These are phyloP conservation scores for Dichetophora obliterata DNA, from an alignment of 2,888 invertebrate genomes.

Conservation along the genomic window DNA sequence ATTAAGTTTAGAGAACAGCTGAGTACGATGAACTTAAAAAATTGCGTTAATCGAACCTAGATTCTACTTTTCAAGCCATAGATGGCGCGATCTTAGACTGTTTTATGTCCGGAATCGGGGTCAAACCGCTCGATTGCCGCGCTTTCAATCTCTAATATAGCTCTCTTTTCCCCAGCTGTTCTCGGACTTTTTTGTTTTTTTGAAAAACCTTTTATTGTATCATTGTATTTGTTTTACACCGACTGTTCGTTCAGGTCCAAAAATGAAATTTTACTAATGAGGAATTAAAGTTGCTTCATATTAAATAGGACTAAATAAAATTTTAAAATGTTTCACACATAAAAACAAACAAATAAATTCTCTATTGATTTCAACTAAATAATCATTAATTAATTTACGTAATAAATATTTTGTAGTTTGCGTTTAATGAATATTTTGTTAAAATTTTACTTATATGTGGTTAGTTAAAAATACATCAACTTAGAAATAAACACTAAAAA, in stretches of 20 bases:
- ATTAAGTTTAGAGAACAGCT: too few relatives aligned
- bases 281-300: conserved; percentile 65
- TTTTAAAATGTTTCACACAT: conserved; percentile 37
- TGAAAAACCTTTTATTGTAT: conserved; percentile 32
- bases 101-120: too few relatives aligned
- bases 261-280: conserved; percentile 67
- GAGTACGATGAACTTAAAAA: too few relatives aligned
- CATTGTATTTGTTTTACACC: conserved; percentile 20
- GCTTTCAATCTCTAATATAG: too few relatives aligned
- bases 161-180: neutral
- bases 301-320: conserved; percentile 60
- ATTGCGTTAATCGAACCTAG: too few relatives aligned
- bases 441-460: neutral
- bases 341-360: conserved; percentile 56
- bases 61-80: too few relatives aligned
- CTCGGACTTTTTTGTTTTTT: neutral
- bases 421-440: conserved; percentile 10
- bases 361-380: conserved; percentile 45
- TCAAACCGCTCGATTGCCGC: too few relatives aligned
- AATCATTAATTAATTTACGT: neutral
- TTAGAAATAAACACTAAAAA: too few relatives aligned
- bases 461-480: too few relatives aligned
- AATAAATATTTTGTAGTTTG: conserved; percentile 17
- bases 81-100: too few relatives aligned
- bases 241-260: conserved; percentile 61